phyloP scores from a whole-genome alignment of 2,888 invertebrate species.

The Chymomyza amoena region DNA sequence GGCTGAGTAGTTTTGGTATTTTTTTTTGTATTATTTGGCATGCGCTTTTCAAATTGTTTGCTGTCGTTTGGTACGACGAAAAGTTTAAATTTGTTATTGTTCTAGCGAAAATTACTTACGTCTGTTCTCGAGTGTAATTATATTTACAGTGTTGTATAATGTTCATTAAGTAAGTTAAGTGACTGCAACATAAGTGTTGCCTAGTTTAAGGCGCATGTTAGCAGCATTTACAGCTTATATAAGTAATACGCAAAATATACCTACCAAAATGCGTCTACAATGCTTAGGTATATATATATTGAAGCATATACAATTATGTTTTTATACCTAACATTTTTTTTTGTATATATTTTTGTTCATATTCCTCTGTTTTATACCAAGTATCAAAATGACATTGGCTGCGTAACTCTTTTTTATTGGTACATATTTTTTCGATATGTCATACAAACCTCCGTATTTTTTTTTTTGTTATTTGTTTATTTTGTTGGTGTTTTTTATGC shows the following conservation, averaged over 20 bases:
- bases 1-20: conserved; percentile 3
- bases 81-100: conserved; percentile 28
- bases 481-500: background rate
- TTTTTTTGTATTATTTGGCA: conserved; percentile 39
- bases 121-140: background rate
- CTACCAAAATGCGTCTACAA: conserved; percentile 39
- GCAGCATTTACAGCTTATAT: conserved; percentile 1
- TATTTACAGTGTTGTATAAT: background rate
- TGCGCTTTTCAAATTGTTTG: conserved; percentile 30
- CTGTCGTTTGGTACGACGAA: background rate
- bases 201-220: background rate
- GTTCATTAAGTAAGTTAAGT: background rate
- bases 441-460: conserved; percentile 42
- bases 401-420: conserved; percentile 17
- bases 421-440: conserved; percentile 14
- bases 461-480: conserved; percentile 1
- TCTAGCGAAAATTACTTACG: conserved; percentile 8
- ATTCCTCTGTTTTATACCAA: conserved; percentile 53
- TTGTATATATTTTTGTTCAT: background rate
- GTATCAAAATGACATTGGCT: conserved; percentile 56
- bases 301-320: conserved; percentile 9
- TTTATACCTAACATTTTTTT: conserved; percentile 16
- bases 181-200: background rate
- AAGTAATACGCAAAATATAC: conserved; percentile 18
- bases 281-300: background rate